Percentiles rank a stretch among this genome's conserved stretches.
Evolutionary conservation across 2,797 vertebrate species (phyloP).

Genomic region (Chloroceryle amazona): DNA sequence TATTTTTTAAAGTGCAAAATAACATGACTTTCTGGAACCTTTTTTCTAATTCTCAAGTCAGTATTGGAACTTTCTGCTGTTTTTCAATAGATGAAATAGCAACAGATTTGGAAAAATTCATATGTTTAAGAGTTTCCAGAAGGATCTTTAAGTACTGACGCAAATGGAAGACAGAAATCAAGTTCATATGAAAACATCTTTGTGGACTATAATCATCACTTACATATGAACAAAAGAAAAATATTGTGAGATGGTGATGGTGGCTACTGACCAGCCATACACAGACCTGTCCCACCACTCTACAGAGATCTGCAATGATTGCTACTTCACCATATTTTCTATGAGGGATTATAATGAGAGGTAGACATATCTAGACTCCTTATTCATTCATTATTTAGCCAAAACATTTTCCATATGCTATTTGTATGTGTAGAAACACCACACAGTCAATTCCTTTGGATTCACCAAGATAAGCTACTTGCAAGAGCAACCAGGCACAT

Average conservation of each 20-base stretch:
- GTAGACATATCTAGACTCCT: background rate
- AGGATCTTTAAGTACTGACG: background rate
- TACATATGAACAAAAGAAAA: background rate
- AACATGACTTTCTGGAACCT: background rate
- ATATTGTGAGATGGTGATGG: background rate
- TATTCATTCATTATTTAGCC: background rate
- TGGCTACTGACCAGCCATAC: background rate
- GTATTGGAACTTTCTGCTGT: background rate
- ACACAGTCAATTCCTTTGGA: background rate
- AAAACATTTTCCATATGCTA: background rate
- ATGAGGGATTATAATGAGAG: background rate
- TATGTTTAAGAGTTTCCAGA: background rate
- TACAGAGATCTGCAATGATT: background rate
- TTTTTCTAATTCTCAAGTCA: background rate
- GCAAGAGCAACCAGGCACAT: background rate
- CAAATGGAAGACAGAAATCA: background rate
- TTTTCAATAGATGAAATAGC: background rate
- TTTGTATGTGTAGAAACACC: background rate
- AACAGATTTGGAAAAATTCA: background rate
- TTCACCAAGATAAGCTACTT: background rate
- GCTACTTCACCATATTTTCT: background rate
- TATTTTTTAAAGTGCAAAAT: background rate
- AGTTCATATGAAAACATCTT: background rate
- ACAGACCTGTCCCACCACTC: background rate
- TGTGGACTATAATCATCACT: background rate